Evolutionary conservation across 2,797 vertebrate species (phyloP), one percentile per base, ranked within the genome.

Genomic region (Etheostoma nigrum): DNA sequence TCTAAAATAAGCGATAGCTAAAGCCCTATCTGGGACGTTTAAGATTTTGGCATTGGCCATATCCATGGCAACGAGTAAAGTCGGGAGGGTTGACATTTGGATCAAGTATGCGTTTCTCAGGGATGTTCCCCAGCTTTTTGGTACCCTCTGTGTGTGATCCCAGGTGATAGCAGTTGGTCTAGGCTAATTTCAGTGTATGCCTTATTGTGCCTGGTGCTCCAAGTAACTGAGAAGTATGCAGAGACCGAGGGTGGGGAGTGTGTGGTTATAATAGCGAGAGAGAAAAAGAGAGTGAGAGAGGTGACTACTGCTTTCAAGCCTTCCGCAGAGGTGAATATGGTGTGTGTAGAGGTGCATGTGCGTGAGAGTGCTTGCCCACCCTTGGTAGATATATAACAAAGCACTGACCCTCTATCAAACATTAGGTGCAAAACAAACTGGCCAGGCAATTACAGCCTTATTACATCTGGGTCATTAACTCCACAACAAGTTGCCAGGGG

Each of bases 381-480:
- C 88, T 83, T 88, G 85, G 85, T 81, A 86, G 91, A 89, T 77
- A 86, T 79, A 88, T 85, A 92, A 89, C 88, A 92, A 91, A 87
- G 74, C 89, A 86, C 86, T 90, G 90, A 93, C 89, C 86, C 83
- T 92, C 78, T 72, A 86, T 92, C 86, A 88, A 86, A 90, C 89
- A 92, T 91, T 85, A 92, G 84, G 79, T 73, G 84, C 85, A 92
- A 92, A 93, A 88, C 90, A 90, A 92, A 93, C 88, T 84, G 82
- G 84, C 72, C 90, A 70, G 76, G 82, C 87, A 92, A 92, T 93
- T 94, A 91, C 72, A 89, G 78, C 78, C 86, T 92, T 90, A 92
- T 94, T 92, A 93, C 91, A 90, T 86, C 88, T 89, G 88, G 86
- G 92, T 92, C 90, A 94, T 93, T 92, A 93, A 92, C 85, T 93